Evolutionary conservation across 2,797 vertebrate species (phyloP).

Genomic region (Melanotaenia pygmaea): DNA sequence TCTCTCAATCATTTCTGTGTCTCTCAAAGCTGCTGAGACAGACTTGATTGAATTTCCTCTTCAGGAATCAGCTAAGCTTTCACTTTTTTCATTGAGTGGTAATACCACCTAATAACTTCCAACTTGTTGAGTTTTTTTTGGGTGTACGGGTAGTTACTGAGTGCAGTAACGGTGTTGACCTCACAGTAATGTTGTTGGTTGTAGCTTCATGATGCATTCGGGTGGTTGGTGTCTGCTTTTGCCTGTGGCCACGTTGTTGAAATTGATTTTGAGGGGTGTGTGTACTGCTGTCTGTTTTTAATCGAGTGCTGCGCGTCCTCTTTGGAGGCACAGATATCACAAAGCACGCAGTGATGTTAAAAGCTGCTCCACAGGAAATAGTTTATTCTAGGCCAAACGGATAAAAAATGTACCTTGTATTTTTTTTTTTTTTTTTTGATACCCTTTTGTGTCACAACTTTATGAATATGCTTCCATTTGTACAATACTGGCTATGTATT

Average conservation of each 20-base stretch:
- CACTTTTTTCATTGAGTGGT: constrained; percentile 20
- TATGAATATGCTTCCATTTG: background rate
- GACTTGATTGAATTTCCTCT: background rate
- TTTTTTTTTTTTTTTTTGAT: background rate
- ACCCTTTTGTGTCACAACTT: background rate
- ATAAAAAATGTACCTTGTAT: background rate
- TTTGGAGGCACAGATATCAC: constrained; percentile 48
- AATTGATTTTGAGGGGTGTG: constrained; percentile 58
- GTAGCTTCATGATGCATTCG: constrained; percentile 31
- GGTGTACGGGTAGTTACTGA: constrained; percentile 33
- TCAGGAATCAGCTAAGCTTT: background rate
- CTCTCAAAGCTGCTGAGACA: too few species aligned
- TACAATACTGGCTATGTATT: background rate
- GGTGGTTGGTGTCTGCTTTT: constrained; percentile 37
- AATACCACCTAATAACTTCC: constrained; percentile 17
- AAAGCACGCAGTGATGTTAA: constrained; percentile 43
- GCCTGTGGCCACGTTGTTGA: constrained; percentile 54
- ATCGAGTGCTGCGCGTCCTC: constrained; percentile 34
- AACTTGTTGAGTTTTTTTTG: background rate
- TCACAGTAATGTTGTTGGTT: constrained; percentile 31
- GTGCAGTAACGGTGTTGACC: constrained; percentile 27
- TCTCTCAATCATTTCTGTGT: background rate
- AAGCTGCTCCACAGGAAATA: constrained; percentile 32
- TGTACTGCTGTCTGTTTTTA: constrained; percentile 38
- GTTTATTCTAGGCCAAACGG: constrained; percentile 22